A percentile compares a stretch with the other conserved stretches of the same genome.
These are phyloP conservation scores for Watsonalla binaria DNA, from an alignment of 2,888 invertebrate species.

Conservation along the genomic window DNA sequence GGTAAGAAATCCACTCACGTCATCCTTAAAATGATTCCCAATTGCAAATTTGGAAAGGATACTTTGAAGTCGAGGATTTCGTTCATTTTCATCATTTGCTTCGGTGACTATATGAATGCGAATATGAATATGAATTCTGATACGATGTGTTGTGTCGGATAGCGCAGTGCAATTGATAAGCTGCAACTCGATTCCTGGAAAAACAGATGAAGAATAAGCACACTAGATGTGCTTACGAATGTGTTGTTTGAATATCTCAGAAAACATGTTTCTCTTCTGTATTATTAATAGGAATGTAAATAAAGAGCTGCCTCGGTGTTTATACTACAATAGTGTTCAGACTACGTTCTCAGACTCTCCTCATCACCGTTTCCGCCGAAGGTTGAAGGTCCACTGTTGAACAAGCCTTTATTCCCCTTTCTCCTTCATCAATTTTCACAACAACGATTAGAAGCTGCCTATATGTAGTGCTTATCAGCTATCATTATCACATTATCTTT, in stretches of 20 bases:
- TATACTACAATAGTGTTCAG: too few relatives aligned
- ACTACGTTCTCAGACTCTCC: too few relatives aligned
- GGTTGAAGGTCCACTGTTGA: too few relatives aligned
- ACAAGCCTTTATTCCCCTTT: too few relatives aligned
- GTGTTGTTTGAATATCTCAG: not conserved
- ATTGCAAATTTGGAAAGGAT: not conserved
- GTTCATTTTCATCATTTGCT: not conserved
- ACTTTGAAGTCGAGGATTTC: not conserved
- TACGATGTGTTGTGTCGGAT: not conserved
- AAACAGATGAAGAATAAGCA: not conserved
- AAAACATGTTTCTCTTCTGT: not conserved
- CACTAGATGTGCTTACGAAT: not conserved
- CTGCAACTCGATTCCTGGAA: not conserved
- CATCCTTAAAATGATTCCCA: not conserved
- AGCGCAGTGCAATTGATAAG: not conserved
- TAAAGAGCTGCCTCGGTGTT: too few relatives aligned
- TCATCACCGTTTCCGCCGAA: too few relatives aligned
- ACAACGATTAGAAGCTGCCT: too few relatives aligned
- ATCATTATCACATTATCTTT: too few relatives aligned
- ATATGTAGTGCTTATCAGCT: too few relatives aligned
- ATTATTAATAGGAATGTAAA: too few relatives aligned
- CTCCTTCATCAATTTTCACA: too few relatives aligned
- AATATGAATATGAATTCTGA: too few relatives aligned
- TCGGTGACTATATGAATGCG: not conserved
- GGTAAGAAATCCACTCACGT: not conserved